Evolutionary conservation across 2,797 vertebrate species (phyloP).

Genomic region (Chaenodraco wilsoni): DNA sequence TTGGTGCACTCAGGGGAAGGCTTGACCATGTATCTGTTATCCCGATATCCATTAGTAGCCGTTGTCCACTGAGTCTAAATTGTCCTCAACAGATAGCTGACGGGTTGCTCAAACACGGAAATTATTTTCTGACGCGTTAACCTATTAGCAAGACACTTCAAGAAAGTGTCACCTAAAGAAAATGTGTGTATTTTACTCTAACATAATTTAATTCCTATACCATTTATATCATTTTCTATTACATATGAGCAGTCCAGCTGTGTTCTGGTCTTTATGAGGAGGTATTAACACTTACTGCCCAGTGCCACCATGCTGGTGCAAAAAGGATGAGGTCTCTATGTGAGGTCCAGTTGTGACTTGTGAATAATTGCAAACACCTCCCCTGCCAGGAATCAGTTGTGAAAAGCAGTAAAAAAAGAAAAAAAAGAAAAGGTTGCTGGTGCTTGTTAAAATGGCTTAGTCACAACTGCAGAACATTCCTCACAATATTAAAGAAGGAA

Average conservation of each 20-base stretch:
- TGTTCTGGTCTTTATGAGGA: not conserved
- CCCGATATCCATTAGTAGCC: too few species aligned
- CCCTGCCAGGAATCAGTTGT: slow-evolving; percentile 3
- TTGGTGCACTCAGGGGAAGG: too few species aligned
- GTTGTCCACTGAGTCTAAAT: too few species aligned
- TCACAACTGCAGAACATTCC: slow-evolving; percentile 47
- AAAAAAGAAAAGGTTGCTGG: not conserved
- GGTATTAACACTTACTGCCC: not conserved
- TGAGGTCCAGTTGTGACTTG: slow-evolving; percentile 5
- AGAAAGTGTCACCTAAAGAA: not conserved
- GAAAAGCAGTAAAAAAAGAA: not conserved
- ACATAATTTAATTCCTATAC: not conserved
- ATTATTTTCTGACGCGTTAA: not conserved
- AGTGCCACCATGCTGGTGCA: not conserved
- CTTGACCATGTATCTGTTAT: too few species aligned
- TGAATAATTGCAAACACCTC: not conserved
- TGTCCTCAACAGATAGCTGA: too few species aligned
- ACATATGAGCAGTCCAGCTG: not conserved
- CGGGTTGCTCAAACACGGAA: not conserved
- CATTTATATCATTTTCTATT: not conserved
- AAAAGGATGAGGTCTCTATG: slow-evolving; percentile 8
- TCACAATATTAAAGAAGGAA: slow-evolving; percentile 32
- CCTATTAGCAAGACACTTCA: not conserved
- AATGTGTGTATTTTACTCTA: not conserved
- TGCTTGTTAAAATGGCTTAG: slow-evolving; percentile 19